Evolutionary conservation across 1,140 invertebrate genomes (phyloP).

Genomic region (Heliconius nattereri): DNA sequence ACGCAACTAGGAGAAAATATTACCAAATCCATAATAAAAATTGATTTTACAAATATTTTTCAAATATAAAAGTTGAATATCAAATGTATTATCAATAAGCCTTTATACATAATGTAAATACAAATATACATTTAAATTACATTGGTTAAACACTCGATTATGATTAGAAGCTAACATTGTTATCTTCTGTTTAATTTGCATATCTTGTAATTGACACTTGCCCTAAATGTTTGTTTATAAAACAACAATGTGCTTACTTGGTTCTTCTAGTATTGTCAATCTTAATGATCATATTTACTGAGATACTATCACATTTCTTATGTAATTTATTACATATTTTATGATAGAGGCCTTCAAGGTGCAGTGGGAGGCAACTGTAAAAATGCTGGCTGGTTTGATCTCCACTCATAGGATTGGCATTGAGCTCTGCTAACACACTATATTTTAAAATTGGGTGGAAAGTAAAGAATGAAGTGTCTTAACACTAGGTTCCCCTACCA

Average conservation of each 20-base stretch:
- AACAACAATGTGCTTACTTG: slow-evolving; percentile 44
- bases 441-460: too few species aligned
- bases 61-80: background rate
- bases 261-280: slow-evolving; percentile 28
- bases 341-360: background rate
- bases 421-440: too few species aligned
- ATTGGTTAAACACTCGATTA: background rate
- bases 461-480: too few species aligned
- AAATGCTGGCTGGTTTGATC: too few species aligned
- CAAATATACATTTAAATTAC: background rate
- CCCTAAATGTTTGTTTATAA: slow-evolving; percentile 51
- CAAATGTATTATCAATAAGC: background rate
- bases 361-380: background rate
- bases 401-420: too few species aligned
- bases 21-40: too few species aligned
- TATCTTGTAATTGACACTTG: slow-evolving; percentile 47
- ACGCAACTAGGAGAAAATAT: too few species aligned
- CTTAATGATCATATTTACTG: slow-evolving; percentile 39
- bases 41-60: background rate
- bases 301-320: slow-evolving; percentile 34
- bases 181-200: slow-evolving; percentile 35
- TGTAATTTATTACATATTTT: slow-evolving; percentile 17
- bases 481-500: too few species aligned
- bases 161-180: slow-evolving; percentile 9
- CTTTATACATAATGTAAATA: background rate